These are phyloP conservation scores for Dioctria linearis DNA, from an alignment of 2,888 invertebrate species.

Conservation along the genomic window DNA sequence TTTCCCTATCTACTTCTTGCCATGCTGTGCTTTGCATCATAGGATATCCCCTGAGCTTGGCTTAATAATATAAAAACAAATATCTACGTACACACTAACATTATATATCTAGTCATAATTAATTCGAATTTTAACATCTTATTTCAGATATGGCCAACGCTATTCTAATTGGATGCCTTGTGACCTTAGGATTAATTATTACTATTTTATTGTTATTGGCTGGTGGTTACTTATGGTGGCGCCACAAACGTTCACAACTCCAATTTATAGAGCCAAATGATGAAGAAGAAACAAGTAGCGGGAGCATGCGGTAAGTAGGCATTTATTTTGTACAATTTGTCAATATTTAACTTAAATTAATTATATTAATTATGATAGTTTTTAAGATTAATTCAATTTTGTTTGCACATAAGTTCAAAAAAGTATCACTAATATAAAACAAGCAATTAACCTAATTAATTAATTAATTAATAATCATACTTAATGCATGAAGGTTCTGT, in stretches of 20 bases:
- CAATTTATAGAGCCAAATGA: conserved; percentile 71
- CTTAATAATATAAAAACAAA: too few relatives aligned
- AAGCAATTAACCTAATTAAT: too few relatives aligned
- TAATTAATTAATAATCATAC: too few relatives aligned
- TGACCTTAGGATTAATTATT: conserved; percentile 68
- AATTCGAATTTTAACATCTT: background rate
- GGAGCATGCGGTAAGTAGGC: conserved; percentile 67
- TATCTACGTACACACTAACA: background rate
- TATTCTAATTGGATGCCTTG: conserved; percentile 68
- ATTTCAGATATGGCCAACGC: conserved; percentile 67
- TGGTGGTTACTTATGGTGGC: conserved; percentile 71
- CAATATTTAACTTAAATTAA: background rate
- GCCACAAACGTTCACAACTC: conserved; percentile 70
- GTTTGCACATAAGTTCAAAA: too few relatives aligned
- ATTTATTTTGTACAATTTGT: background rate
- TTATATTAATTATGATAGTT: too few relatives aligned
- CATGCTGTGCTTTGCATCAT: too few relatives aligned
- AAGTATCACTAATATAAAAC: too few relatives aligned
- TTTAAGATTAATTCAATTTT: too few relatives aligned
- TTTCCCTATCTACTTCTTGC: too few relatives aligned
- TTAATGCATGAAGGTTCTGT: too few relatives aligned
- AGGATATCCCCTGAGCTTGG: too few relatives aligned
- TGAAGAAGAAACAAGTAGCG: conserved; percentile 70
- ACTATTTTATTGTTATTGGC: conserved; percentile 69
- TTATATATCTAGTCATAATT: background rate